Evolutionary conservation across 2,797 vertebrate genomes (phyloP).

Genomic region (Falco berigora): DNA sequence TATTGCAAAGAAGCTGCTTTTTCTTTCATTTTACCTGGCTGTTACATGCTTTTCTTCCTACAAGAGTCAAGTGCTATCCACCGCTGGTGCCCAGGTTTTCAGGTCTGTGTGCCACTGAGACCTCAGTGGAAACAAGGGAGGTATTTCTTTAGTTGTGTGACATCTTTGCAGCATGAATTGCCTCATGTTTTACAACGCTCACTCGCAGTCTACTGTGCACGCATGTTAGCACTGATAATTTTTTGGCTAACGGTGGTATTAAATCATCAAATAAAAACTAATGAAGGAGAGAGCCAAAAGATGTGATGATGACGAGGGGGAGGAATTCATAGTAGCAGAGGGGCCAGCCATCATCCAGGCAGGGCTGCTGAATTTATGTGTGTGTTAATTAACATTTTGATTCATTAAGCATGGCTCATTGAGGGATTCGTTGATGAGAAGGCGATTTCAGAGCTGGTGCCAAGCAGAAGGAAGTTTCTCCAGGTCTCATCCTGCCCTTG

Average conservation of each 20-base stretch:
- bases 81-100: background rate
- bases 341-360: background rate
- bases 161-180: background rate
- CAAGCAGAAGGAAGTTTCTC: background rate
- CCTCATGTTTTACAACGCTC: background rate
- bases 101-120: background rate
- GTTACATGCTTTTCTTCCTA: background rate
- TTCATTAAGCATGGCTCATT: slow-evolving; percentile 8
- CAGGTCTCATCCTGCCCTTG: background rate
- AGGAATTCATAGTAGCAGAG: background rate
- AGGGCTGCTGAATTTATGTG: background rate
- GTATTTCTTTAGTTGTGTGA: background rate
- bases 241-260: background rate
- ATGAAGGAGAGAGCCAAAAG: slow-evolving; percentile 27
- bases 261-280: slow-evolving; percentile 57
- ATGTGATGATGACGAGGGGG: slow-evolving; percentile 40
- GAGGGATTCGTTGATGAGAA: background rate
- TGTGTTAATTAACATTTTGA: slow-evolving; percentile 27
- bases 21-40: background rate
- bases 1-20: background rate
- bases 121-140: background rate
- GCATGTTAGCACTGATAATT: background rate
- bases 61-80: background rate
- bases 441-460: background rate
- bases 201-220: background rate